Evolutionary conservation across 2,888 invertebrate genomes (phyloP).

Genomic region (Lottia scabra): DNA sequence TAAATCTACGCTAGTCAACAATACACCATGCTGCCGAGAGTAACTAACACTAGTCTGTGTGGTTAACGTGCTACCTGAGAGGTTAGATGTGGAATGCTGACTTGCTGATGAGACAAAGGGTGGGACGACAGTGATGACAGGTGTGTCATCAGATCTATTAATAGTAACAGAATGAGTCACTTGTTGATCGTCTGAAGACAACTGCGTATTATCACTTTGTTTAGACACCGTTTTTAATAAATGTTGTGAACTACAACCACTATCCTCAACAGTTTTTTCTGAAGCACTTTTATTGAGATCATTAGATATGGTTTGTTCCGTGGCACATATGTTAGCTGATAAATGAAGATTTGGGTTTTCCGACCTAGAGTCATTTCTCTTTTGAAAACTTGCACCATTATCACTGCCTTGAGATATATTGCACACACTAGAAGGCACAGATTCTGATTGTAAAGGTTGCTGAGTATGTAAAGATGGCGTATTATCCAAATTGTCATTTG

Average conservation of each 20-base stretch:
- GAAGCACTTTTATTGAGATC: conserved; percentile 24
- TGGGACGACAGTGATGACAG: neutral
- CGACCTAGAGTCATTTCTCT: neutral
- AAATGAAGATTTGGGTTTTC: neutral
- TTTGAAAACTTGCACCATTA: neutral
- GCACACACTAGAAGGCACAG: conserved; percentile 4
- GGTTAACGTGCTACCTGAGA: conserved; percentile 3
- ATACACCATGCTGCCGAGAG: conserved; percentile 1
- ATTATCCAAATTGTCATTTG: too few relatives aligned
- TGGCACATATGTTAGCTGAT: conserved; percentile 13
- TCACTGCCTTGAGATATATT: neutral
- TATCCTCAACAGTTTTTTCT: neutral
- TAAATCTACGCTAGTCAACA: neutral
- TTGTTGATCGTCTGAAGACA: too few relatives aligned
- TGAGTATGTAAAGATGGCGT: too few relatives aligned
- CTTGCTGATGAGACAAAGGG: neutral
- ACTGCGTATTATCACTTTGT: too few relatives aligned
- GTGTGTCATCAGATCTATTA: neutral
- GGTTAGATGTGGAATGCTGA: conserved; percentile 1
- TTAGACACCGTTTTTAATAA: too few relatives aligned
- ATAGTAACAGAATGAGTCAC: too few relatives aligned
- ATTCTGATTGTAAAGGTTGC: neutral
- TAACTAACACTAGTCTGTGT: conserved; percentile 1
- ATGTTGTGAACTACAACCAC: neutral
- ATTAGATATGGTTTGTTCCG: conserved; percentile 13